Evolutionary conservation across 1,140 invertebrate species (phyloP).

Genomic region (Holotrichia oblita): DNA sequence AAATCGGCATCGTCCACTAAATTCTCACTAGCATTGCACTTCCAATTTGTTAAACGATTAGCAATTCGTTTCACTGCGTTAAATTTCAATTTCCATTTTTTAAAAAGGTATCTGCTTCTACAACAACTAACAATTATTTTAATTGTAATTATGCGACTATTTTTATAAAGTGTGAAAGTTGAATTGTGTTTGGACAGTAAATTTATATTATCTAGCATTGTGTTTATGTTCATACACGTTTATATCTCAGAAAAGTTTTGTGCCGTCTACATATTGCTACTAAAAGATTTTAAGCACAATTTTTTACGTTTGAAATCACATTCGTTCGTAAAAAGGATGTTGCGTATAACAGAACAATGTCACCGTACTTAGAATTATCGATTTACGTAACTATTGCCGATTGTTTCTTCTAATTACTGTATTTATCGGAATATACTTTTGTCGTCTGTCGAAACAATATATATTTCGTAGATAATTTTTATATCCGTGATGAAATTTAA

Average conservation of each 20-base stretch:
- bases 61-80: background rate
- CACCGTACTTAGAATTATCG: constrained; percentile 23
- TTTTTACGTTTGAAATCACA: constrained; percentile 4
- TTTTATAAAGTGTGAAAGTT: background rate
- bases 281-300: background rate
- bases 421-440: background rate
- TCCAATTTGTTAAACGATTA: background rate
- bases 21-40: background rate
- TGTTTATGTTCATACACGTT: background rate
- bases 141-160: background rate
- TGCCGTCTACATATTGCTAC: background rate
- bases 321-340: constrained; percentile 17
- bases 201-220: background rate
- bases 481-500: background rate
- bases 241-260: background rate
- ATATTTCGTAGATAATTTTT: background rate
- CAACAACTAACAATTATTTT: background rate
- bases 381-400: constrained; percentile 12
- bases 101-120: background rate
- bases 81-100: background rate
- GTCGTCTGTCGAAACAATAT: background rate
- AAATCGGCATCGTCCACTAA: constrained; percentile 47
- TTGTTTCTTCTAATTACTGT: constrained; percentile 22
- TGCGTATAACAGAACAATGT: constrained; percentile 19
- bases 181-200: background rate